Percentiles rank a stretch among this genome's conserved stretches.
Evolutionary conservation across 1,140 invertebrate genomes (phyloP).

Genomic region (Drosophila orena): DNA sequence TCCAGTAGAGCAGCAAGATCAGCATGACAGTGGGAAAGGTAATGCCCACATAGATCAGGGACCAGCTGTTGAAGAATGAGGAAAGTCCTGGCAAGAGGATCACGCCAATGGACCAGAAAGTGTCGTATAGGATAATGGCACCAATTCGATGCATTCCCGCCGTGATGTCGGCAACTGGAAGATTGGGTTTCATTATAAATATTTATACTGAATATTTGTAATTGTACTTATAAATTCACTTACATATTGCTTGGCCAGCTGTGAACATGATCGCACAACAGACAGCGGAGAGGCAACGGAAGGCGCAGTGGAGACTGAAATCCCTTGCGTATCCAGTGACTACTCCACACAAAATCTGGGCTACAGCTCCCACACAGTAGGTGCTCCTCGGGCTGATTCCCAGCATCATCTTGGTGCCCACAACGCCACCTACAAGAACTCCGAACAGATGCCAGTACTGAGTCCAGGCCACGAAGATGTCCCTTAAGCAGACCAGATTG

Average conservation of each 20-base stretch:
- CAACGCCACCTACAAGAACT: conserved; percentile 83
- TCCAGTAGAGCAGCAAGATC: conserved; percentile 84
- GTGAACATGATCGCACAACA: conserved; percentile 84
- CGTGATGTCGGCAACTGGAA: conserved; percentile 81
- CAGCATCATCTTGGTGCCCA: conserved; percentile 84
- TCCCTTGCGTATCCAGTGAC: conserved; percentile 80
- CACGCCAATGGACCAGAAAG: conserved; percentile 85
- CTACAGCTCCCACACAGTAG: conserved; percentile 80
- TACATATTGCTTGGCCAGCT: conserved; percentile 82
- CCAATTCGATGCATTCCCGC: conserved; percentile 82
- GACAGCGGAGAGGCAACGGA: conserved; percentile 81
- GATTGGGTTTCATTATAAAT: not conserved
- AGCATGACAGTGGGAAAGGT: conserved; percentile 84
- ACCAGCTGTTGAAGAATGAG: conserved; percentile 84
- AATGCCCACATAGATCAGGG: conserved; percentile 84
- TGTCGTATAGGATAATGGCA: conserved; percentile 84
- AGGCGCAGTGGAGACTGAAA: conserved; percentile 82
- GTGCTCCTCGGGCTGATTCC: conserved; percentile 79
- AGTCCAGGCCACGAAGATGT: conserved; percentile 84
- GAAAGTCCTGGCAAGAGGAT: conserved; percentile 83
- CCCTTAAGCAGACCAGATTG: conserved; percentile 84
- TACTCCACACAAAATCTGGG: conserved; percentile 81
- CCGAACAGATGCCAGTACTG: conserved; percentile 85
- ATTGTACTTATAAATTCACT: conserved; percentile 23
- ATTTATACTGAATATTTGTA: not conserved